Base-by-base conservation (phyloP, 2,888 invertebrate genomes). In the Napeogenes sylphis region DNA sequence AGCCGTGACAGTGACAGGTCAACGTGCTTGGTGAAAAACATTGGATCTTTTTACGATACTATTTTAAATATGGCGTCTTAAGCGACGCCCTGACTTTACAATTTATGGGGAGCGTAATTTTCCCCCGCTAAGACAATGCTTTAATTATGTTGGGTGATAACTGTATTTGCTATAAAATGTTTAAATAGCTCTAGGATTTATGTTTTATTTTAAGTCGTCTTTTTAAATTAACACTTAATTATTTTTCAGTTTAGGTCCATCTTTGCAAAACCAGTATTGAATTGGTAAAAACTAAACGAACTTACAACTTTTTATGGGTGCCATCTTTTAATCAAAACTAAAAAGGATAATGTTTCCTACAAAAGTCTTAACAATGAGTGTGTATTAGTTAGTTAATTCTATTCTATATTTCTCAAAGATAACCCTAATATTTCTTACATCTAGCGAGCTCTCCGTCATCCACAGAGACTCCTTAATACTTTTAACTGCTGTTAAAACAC, bases 91-190 rank as follows among this genome's bases (percentile, higher is more conserved):
- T 71, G 73, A 76, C 80, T 76, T 73, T 75, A 81, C 75, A 77
- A 84, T 89, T 90, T 88, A 89, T 83, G 84, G 79, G 70, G 76
- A 77, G 78, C 78, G 82, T 89, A 86, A 87, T 84, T 87, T 84
- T 81, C 80, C 78, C 78, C 78, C 75, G 75, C 72, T 74, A 80
- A 89, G 81, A 89, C 89, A 89, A 89, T 87, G 87, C 83, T 83
- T 87, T 89, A 89, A 89, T 89, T 88, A 87, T 86, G 78, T 79
- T 74, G 74, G 81, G 84, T 82, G 85, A 84, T 89, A 87, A 88
- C 84, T 83, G 81, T 75, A 75, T 76, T 76, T 76, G 73, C 79
- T 74, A 79, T 86, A 81, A 84, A 85, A 78, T 73, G 73, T 79
- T 81, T 83, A 79, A 81, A 72, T 56, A 54, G 59, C 47, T 53